A percentile compares a stretch with the other conserved stretches of the same genome.
Conservation (phyloP, 2,888 invertebrate genomes). For the Spilosoma lubricipeda region DNA sequence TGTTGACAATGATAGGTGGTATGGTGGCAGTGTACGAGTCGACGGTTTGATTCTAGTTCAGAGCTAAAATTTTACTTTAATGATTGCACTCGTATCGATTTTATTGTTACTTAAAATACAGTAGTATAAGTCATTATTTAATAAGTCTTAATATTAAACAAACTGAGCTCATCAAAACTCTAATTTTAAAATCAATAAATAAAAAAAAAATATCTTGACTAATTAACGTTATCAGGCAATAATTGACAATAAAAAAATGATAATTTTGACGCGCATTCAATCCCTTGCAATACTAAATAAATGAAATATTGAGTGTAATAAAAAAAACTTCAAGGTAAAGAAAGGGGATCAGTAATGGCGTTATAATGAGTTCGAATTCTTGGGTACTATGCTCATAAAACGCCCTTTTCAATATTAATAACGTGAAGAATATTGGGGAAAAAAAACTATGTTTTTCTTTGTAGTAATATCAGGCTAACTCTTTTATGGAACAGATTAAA, state of each 20-base stretch:
- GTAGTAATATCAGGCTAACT: background rate
- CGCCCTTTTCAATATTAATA: conserved; percentile 45
- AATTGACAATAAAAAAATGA: conserved; percentile 13
- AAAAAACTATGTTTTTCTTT: background rate
- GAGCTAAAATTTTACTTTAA: no score
- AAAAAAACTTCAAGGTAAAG: conserved; percentile 63
- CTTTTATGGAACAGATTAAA: background rate
- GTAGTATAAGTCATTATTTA: no score
- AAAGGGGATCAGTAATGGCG: conserved; percentile 54
- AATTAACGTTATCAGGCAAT: background rate
- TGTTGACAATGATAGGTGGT: no score
- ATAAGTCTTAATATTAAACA: background rate
- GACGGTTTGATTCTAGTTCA: no score
- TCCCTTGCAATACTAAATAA: conserved; percentile 41
- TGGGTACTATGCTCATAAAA: conserved; percentile 55
- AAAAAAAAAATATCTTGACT: background rate
- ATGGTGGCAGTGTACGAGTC: no score
- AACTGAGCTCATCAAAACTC: background rate
- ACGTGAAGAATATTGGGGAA: conserved; percentile 18
- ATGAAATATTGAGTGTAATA: conserved; percentile 72
- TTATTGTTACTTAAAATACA: background rate
- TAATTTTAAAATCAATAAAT: background rate
- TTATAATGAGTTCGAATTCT: conserved; percentile 57
- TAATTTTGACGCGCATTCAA: conserved; percentile 27
- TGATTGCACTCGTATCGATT: no score